Evolutionary conservation across 2,888 invertebrate species (phyloP), one percentile per base, ranked within the genome.

Genomic region (Ichneumon xanthorius): DNA sequence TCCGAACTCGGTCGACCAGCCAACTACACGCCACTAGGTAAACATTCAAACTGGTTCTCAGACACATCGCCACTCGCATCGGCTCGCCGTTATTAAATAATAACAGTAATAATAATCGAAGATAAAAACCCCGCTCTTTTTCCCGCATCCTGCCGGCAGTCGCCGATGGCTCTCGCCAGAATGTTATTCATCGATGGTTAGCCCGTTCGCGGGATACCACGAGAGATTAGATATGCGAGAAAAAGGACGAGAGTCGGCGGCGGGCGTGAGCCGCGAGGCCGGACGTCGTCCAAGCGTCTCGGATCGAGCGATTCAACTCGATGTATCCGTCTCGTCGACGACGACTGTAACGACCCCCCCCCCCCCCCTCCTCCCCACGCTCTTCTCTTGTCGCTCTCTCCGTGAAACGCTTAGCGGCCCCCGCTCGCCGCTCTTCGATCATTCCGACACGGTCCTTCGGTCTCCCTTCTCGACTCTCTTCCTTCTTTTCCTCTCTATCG

Each of bases 21-120:
- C 90, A 89, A 91, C 91, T 90, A 0, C 0, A 40, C 40, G 84
- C 90, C 90, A 89, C 90, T 90, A 89, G 91, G 89, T 91, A 91
- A 91, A 91, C 91, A 90, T 84, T 37, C 78, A 86, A 91, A 91
- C 89, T 89, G 89, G 90, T 90, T 90, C 89, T 45, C 45, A 14
- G 45, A 45, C 45, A 16, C 45, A 2, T 45, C 45, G 40, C 9
- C 40, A 2, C 40, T 40, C 11, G 11, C 45, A 45, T 45, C 14
- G 45, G 16, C 16, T 45, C 11, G 40, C 11, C 5, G 4, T 45
- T 45, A 45, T 45, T 45, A 3, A 45, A 45, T 45, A 45, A 45
- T 45, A 45, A 45, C 45, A 45, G 45, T 16, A 45, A 45, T 45
- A 45, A 45, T 16, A 45, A 45, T 45, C 9, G 5, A 45, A 4